Percentiles rank a stretch among this genome's conserved stretches.
Conservation (phyloP, 2,888 invertebrate genomes). For the Dynastes tityus region DNA sequence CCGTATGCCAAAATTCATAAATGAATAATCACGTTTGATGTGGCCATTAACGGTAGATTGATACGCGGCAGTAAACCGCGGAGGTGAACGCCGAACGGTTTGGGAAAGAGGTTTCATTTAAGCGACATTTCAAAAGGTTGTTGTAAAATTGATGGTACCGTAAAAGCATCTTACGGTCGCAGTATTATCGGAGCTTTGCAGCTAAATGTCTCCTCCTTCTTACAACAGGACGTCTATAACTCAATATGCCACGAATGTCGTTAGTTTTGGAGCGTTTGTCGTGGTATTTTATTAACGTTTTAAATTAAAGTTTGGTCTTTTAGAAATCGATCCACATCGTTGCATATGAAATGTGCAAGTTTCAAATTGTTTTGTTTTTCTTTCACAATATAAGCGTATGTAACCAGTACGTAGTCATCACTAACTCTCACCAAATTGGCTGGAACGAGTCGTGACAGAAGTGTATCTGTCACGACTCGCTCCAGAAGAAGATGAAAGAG, state of each 20-base stretch:
- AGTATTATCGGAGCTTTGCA: constrained; percentile 41
- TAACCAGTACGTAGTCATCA: too few relatives aligned
- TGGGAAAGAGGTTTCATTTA: constrained; percentile 30
- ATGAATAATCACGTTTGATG: constrained; percentile 48
- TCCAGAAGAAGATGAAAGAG: too few relatives aligned
- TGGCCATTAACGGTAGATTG: constrained; percentile 40
- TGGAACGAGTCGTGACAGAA: too few relatives aligned
- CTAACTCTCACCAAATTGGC: too few relatives aligned
- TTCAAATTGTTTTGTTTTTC: too few relatives aligned
- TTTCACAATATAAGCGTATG: too few relatives aligned
- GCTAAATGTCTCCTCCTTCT: constrained; percentile 10
- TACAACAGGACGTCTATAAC: constrained; percentile 19
- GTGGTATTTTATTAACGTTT: too few relatives aligned
- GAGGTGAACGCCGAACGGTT: background rate
- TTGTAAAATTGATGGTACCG: constrained; percentile 41
- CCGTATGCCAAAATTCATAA: constrained; percentile 25
- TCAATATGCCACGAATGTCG: constrained; percentile 34
- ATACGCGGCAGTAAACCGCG: constrained; percentile 35
- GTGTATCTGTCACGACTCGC: too few relatives aligned
- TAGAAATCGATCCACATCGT: too few relatives aligned
- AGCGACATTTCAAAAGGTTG: constrained; percentile 45
- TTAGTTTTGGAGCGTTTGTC: background rate
- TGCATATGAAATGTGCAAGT: too few relatives aligned
- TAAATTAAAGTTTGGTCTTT: too few relatives aligned
- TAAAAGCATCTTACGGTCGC: constrained; percentile 41